These are phyloP conservation scores for Ptiloglossa arizonensis DNA, from an alignment of 1,140 invertebrate genomes.

Conservation along the genomic window DNA sequence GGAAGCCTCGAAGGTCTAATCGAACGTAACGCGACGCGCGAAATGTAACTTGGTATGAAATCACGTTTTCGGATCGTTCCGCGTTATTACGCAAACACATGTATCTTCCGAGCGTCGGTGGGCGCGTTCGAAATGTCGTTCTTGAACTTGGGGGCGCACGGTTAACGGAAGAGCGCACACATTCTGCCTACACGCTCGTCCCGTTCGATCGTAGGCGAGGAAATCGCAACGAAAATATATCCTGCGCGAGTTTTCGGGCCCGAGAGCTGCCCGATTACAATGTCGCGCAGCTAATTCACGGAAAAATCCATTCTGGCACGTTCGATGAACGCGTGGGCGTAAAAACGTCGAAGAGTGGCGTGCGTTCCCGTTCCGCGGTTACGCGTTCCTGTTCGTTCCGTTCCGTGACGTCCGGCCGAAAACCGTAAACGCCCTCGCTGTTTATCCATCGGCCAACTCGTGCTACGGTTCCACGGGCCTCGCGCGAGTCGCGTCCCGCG, in stretches of 20 bases:
- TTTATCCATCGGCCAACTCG: slow-evolving; percentile 18
- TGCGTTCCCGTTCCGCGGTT: slow-evolving; percentile 23
- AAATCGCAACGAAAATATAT: slow-evolving; percentile 44
- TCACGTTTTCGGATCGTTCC: neutral
- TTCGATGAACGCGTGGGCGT: slow-evolving; percentile 47
- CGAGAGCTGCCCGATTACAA: slow-evolving; percentile 32
- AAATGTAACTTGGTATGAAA: too few species aligned
- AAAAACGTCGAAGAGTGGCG: slow-evolving; percentile 60
- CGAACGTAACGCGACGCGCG: too few species aligned
- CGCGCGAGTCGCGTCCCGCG: too few species aligned
- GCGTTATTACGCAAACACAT: slow-evolving; percentile 7
- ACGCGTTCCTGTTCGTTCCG: slow-evolving; percentile 13
- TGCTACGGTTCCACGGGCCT: neutral
- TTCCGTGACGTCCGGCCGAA: slow-evolving; percentile 34
- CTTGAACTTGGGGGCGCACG: slow-evolving; percentile 46
- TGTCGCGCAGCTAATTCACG: slow-evolving; percentile 8
- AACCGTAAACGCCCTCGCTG: slow-evolving; percentile 13
- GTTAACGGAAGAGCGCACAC: slow-evolving; percentile 14
- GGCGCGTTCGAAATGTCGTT: slow-evolving; percentile 36
- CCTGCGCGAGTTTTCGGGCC: slow-evolving; percentile 17
- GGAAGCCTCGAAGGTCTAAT: too few species aligned
- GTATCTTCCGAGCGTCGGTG: slow-evolving; percentile 16
- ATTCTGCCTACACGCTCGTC: slow-evolving; percentile 33
- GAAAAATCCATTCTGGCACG: slow-evolving; percentile 10
- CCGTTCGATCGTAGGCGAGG: slow-evolving; percentile 19